Evolutionary conservation across 2,797 vertebrate species (phyloP), one percentile per base, ranked within the genome.

Genomic region (Falco columbarius): DNA sequence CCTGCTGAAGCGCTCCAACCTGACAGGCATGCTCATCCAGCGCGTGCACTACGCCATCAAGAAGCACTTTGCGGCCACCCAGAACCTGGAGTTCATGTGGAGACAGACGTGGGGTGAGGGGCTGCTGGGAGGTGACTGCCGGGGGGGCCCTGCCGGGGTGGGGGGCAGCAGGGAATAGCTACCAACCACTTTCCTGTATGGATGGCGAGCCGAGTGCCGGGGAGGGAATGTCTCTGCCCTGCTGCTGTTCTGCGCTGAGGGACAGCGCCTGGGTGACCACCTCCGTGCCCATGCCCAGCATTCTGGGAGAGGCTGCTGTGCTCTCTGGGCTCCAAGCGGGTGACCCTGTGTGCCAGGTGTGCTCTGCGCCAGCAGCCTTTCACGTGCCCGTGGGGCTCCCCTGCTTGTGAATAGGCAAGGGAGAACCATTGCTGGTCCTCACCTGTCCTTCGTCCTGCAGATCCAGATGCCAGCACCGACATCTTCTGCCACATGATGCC

Each of bases 401-500:
- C 54, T 52, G 27, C 49, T 47, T 1, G 9, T 67, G 51, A 18
- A 40, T 16, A 14, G 23, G 59, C 26, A 17, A 66, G 26, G 79
- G 18, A 74, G 61, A 66, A 42, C 74, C 27, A 1, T 22, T 49
- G 56, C 52, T 56, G 13, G 2, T 55, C 71, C 65, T 93, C 30
- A 92, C 5, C 19, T 63, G 32, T 58, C 47, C 76, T 87, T 49
- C 47, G 12, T 15, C 30, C 90, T 42, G 6, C 97, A 99, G 99
- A 99, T 94, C 85, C 97, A 0, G 98, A 99, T 3, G 97, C 98
- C 26, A 98, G 97, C 97, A 99, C 99, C 1, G 99, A 99, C 93
- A 99, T 99, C 75, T 99, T 99, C 96, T 99, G 99, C 98, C 99
- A 99, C 98, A 99, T 99, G 99, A 99, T 99, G 99, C 99, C 99